Conservation (phyloP, 2,797 vertebrate genomes). For the Poeciliopsis presidionis region DNA sequence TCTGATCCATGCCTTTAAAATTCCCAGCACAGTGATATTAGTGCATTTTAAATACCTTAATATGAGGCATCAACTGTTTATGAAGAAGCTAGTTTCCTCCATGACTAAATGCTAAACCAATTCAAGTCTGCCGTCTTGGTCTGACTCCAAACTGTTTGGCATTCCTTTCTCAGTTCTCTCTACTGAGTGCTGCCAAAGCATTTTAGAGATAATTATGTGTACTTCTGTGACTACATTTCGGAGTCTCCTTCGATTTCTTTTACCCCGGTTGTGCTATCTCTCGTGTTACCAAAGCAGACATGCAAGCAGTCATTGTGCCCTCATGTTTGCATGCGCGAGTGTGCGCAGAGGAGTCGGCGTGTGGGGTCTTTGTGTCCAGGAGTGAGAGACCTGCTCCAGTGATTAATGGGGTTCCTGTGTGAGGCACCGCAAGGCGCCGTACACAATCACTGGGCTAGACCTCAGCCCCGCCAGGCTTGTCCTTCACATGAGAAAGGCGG, state of each 20-base stretch:
- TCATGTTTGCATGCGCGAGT: slow-evolving; percentile 62
- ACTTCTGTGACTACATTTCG: slow-evolving; percentile 59
- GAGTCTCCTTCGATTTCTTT: slow-evolving; percentile 33
- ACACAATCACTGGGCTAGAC: slow-evolving; percentile 81
- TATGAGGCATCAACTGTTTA: slow-evolving; percentile 31
- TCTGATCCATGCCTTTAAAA: slow-evolving; percentile 19
- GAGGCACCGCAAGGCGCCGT: slow-evolving; percentile 78
- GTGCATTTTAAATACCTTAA: slow-evolving; percentile 38
- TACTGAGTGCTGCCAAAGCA: slow-evolving; percentile 63
- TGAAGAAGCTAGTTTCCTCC: slow-evolving; percentile 51
- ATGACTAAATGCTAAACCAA: slow-evolving; percentile 65
- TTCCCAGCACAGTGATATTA: slow-evolving; percentile 19
- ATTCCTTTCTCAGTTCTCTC: slow-evolving; percentile 70
- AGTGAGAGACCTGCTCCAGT: slow-evolving; percentile 80
- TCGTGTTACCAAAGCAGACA: slow-evolving; percentile 34
- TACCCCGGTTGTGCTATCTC: slow-evolving; percentile 20
- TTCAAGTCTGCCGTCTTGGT: slow-evolving; percentile 68
- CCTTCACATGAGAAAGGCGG: slow-evolving; percentile 82
- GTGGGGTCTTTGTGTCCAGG: slow-evolving; percentile 80
- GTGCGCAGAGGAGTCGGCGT: slow-evolving; percentile 62
- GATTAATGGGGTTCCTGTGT: slow-evolving; percentile 85
- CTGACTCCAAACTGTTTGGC: slow-evolving; percentile 74
- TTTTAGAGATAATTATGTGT: slow-evolving; percentile 73
- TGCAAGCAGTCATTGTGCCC: slow-evolving; percentile 52
- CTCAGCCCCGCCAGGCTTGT: slow-evolving; percentile 79